These are phyloP conservation scores for Platycheirus albimanus DNA, from an alignment of 2,888 invertebrate genomes.

Conservation along the genomic window DNA sequence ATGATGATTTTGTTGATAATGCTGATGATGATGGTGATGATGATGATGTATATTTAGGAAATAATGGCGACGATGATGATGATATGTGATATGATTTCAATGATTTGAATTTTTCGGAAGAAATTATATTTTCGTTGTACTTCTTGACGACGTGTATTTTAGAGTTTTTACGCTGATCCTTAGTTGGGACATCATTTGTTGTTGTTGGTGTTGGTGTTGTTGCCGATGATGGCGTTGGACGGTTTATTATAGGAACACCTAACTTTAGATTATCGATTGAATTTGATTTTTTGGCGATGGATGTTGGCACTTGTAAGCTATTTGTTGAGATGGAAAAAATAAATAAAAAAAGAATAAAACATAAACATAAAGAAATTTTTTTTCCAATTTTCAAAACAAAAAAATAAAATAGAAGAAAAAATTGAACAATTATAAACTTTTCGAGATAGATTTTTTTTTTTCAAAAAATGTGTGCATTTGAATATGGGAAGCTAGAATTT, in stretches of 20 bases:
- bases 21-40: conserved; percentile 68
- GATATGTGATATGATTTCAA: conserved; percentile 38
- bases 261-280: conserved; percentile 51
- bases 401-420: background rate
- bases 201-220: conserved; percentile 9
- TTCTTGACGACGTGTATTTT: conserved; percentile 53
- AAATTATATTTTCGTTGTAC: conserved; percentile 64
- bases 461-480: no score
- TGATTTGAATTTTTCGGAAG: conserved; percentile 50
- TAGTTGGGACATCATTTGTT: conserved; percentile 44
- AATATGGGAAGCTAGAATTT: no score
- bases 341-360: conserved; percentile 48
- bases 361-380: conserved; percentile 37
- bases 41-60: conserved; percentile 73
- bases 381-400: conserved; percentile 36
- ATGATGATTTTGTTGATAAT: conserved; percentile 58
- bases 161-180: conserved; percentile 60
- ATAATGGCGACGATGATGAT: conserved; percentile 76
- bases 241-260: conserved; percentile 47
- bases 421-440: no score
- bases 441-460: no score
- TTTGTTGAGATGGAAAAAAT: conserved; percentile 45
- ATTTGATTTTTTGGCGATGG: conserved; percentile 50
- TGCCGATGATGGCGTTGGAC: no score
- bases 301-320: conserved; percentile 69